Percentiles rank a stretch among this genome's conserved stretches.
Conservation (phyloP, 2,888 invertebrate genomes). For the Cataglyphis rosenhaueri region DNA sequence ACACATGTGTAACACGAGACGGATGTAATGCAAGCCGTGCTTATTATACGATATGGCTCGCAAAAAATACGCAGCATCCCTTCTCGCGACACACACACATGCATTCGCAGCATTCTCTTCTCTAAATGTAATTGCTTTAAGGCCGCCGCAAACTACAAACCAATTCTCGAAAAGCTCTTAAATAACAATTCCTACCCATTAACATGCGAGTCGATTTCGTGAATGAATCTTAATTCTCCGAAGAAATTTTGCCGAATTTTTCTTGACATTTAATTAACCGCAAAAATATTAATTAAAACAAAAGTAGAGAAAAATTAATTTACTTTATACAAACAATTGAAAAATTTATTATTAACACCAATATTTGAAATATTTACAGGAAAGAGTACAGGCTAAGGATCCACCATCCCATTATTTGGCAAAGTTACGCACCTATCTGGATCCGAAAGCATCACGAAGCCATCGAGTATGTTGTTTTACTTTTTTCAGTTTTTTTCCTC, state of each 20-base stretch:
- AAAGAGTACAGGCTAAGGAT: slow-evolving; percentile 99
- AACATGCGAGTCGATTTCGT: background rate
- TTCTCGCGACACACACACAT: slow-evolving; percentile 57
- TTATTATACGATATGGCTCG: slow-evolving; percentile 81
- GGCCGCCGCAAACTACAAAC: background rate
- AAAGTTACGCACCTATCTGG: slow-evolving; percentile 97
- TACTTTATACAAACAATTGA: background rate
- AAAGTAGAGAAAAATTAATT: background rate
- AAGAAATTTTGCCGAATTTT: background rate
- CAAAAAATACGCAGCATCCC: slow-evolving; percentile 78
- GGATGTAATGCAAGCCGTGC: slow-evolving; percentile 84
- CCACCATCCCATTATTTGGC: slow-evolving; percentile 98
- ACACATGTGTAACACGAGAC: slow-evolving; percentile 82
- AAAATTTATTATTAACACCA: background rate
- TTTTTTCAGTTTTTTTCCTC: slow-evolving; percentile 39
- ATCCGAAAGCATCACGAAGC: slow-evolving; percentile 98
- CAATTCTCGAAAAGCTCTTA: background rate
- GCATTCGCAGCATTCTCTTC: slow-evolving; percentile 9
- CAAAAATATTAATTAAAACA: background rate
- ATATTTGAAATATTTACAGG: slow-evolving; percentile 87
- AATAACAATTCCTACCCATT: background rate
- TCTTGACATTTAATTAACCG: background rate
- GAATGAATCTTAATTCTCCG: background rate
- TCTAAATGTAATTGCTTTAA: background rate
- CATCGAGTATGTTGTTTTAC: slow-evolving; percentile 91